Evolutionary conservation across 2,888 invertebrate genomes (phyloP).

Genomic region (Brachypterus glaber): DNA sequence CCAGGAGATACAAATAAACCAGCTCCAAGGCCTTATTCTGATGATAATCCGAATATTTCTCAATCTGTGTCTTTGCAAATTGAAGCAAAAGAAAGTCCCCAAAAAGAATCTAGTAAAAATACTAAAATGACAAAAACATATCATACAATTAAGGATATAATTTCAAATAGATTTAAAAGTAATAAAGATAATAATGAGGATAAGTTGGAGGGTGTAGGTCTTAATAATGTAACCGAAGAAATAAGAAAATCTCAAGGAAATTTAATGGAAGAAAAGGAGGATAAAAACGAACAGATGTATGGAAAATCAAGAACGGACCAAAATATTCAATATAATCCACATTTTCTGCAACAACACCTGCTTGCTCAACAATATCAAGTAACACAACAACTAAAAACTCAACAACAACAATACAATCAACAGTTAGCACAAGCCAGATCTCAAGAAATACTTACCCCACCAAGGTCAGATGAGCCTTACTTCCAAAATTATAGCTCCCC

Average conservation of each 20-base stretch:
- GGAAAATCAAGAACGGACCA: conserved; percentile 16
- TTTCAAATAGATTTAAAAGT: conserved; percentile 67
- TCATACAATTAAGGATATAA: conserved; percentile 74
- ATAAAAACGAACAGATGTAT: conserved; percentile 27
- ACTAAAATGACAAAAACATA: conserved; percentile 65
- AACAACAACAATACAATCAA: conserved; percentile 36
- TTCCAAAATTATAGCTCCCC: conserved; percentile 33
- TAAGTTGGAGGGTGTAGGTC: conserved; percentile 48
- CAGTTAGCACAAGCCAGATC: conserved; percentile 41
- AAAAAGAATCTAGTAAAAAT: conserved; percentile 46
- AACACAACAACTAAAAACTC: conserved; percentile 31
- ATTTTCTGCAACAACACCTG: conserved; percentile 44
- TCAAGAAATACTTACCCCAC: conserved; percentile 47
- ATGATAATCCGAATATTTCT: conserved; percentile 24
- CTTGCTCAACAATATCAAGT: conserved; percentile 32
- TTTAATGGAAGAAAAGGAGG: conserved; percentile 25
- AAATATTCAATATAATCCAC: conserved; percentile 37
- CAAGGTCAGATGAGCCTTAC: conserved; percentile 36
- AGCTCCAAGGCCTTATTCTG: conserved; percentile 32
- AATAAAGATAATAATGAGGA: conserved; percentile 48
- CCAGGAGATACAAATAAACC: conserved; percentile 25
- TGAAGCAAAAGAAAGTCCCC: conserved; percentile 42
- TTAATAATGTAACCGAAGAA: conserved; percentile 57
- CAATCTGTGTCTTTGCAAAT: conserved; percentile 48
- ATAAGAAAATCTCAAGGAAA: conserved; percentile 42